A percentile compares a stretch with the other conserved stretches of the same genome.
phyloP scores from a whole-genome alignment of 2,113 vertebrate genomes.

The Oxyura jamaicensis region DNA sequence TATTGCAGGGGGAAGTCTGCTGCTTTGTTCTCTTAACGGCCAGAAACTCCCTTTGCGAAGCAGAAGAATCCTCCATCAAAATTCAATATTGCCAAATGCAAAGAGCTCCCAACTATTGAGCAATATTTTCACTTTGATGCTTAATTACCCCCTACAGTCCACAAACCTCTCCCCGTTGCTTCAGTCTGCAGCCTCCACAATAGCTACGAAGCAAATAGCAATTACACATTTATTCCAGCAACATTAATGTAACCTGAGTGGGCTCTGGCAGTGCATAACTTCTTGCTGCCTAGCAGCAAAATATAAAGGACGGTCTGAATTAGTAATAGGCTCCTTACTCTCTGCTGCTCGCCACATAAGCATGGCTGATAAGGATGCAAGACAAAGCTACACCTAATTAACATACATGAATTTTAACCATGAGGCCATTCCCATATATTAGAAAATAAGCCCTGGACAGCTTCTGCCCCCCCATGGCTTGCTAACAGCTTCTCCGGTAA shows the following conservation, averaged over 20 bases:
- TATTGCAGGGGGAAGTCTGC: neutral
- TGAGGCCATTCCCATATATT: neutral
- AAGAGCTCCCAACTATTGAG: neutral
- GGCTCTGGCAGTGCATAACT: neutral
- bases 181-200: neutral
- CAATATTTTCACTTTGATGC: neutral
- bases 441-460: neutral
- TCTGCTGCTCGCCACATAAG: neutral
- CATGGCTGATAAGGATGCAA: neutral
- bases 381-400: neutral
- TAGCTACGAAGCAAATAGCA: neutral
- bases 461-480: neutral
- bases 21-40: neutral
- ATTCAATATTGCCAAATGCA: neutral
- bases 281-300: neutral
- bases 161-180: neutral
- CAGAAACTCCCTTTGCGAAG: neutral
- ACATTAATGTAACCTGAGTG: neutral
- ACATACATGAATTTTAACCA: constrained; percentile 1
- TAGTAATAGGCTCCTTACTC: neutral
- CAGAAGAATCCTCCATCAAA: neutral
- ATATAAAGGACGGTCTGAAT: neutral
- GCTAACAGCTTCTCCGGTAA: neutral
- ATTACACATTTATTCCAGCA: neutral
- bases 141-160: neutral